These are phyloP conservation scores for Trichopoda pennipes DNA, from an alignment of 2,888 invertebrate genomes.

Conservation along the genomic window DNA sequence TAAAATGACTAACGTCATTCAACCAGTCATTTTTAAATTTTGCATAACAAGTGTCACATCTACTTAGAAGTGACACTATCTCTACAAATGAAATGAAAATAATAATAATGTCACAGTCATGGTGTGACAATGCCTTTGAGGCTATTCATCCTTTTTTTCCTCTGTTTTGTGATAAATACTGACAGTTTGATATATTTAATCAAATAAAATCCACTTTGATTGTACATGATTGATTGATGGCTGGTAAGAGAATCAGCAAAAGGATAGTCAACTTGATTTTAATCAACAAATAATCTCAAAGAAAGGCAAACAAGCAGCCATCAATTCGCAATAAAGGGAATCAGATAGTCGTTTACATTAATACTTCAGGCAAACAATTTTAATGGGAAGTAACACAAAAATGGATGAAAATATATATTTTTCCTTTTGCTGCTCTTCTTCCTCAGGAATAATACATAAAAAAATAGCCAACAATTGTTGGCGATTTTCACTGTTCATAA, in stretches of 20 bases:
- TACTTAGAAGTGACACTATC: too few relatives aligned
- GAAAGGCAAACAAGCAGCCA: background rate
- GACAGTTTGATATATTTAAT: conserved; percentile 29
- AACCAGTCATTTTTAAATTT: too few relatives aligned
- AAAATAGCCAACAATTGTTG: conserved; percentile 9
- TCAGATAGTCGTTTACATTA: background rate
- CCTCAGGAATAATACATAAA: background rate
- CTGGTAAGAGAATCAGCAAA: conserved; percentile 15
- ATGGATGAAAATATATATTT: background rate
- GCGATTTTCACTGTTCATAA: conserved; percentile 51
- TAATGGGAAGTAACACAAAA: conserved; percentile 16
- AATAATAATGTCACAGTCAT: too few relatives aligned
- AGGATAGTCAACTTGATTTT: conserved; percentile 20
- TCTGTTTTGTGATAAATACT: background rate
- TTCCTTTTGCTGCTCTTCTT: background rate
- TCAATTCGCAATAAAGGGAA: background rate
- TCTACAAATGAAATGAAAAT: too few relatives aligned
- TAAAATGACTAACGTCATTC: too few relatives aligned
- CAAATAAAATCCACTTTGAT: conserved; percentile 49
- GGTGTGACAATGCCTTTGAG: too few relatives aligned
- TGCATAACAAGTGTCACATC: too few relatives aligned
- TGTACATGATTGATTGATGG: conserved; percentile 43
- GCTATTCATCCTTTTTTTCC: background rate
- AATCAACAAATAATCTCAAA: background rate
- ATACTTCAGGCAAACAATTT: background rate